phyloP scores from a whole-genome alignment of 2,113 vertebrate species.

The Nyctibius bracteatus region DNA sequence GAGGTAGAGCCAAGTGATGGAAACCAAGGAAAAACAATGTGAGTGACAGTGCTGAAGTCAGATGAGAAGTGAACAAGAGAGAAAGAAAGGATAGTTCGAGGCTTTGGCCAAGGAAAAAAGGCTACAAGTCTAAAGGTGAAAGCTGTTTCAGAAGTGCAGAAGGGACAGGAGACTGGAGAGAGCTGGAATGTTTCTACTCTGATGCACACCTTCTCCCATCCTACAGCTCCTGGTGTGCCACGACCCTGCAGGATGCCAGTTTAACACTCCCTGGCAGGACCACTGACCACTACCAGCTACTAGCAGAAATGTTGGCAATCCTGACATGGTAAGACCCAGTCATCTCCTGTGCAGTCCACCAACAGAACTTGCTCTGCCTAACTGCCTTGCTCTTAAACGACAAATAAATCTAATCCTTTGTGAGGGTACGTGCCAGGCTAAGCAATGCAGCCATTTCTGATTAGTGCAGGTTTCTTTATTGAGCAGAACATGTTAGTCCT shows the following conservation, averaged over 20 bases:
- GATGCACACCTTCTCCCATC: not conserved
- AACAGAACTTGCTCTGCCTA: not conserved
- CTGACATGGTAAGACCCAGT: not conserved
- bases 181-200: not conserved
- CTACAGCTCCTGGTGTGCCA: not conserved
- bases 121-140: not conserved
- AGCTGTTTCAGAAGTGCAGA: not conserved
- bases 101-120: not conserved
- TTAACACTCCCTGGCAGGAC: not conserved
- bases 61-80: not conserved
- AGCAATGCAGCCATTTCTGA: not conserved
- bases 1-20: not conserved
- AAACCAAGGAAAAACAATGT: not conserved
- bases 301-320: not conserved
- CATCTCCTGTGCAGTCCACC: not conserved
- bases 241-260: not conserved
- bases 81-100: not conserved
- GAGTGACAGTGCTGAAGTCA: not conserved
- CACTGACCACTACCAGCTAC: not conserved
- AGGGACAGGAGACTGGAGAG: not conserved
- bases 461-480: not conserved
- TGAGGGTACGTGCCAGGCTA: not conserved
- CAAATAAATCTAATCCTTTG: not conserved
- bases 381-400: not conserved
- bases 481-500: not conserved